Conservation (phyloP, 2,888 invertebrate species). For the Nasonovia ribisnigri region DNA sequence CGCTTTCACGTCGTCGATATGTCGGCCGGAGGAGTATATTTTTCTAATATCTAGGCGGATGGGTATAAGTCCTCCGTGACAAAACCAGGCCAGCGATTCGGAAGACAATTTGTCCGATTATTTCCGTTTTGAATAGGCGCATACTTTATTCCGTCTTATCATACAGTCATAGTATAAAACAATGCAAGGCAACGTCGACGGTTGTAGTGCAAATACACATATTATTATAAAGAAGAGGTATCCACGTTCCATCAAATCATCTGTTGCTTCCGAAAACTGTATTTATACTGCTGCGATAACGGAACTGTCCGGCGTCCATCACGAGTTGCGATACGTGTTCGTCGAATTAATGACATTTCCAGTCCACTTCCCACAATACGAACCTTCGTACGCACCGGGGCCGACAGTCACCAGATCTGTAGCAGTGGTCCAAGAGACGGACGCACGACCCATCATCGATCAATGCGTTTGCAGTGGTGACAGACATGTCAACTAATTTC, state of each 20-base stretch:
- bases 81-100: background rate
- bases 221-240: background rate
- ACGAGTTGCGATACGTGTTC: background rate
- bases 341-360: slow-evolving; percentile 2
- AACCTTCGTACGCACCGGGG: background rate
- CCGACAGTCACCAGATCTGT: background rate
- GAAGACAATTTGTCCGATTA: background rate
- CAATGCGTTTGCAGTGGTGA: background rate
- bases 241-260: background rate
- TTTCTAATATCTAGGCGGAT: background rate
- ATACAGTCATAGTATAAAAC: background rate
- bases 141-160: background rate
- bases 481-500: background rate
- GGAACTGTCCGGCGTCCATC: slow-evolving; percentile 9
- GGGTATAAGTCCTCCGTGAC: background rate
- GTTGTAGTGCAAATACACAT: background rate
- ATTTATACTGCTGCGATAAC: background rate
- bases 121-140: background rate
- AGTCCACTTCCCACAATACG: background rate
- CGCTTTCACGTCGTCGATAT: background rate
- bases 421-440: background rate
- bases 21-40: background rate
- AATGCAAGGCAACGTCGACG: background rate
- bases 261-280: background rate
- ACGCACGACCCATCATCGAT: background rate